Conservation (phyloP, 2,797 vertebrate species). For the Salarias fasciatus region DNA sequence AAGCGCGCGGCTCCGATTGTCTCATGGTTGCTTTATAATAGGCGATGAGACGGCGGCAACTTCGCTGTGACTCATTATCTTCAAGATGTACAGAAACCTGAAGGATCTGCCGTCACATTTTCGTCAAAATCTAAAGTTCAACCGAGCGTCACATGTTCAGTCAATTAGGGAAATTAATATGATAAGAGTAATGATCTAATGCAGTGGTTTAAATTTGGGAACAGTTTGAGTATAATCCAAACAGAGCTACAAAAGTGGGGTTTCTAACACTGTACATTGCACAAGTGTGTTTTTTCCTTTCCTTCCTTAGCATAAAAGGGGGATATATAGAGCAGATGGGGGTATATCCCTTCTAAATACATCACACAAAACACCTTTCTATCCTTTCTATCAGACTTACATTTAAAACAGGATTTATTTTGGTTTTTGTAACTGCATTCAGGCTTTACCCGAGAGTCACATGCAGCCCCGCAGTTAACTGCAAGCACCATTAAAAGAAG, state of each 20-base stretch:
- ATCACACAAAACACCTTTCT: conserved; percentile 15
- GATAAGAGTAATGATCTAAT: too few species aligned
- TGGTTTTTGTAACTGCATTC: too few species aligned
- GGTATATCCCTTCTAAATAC: background rate
- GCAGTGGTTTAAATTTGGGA: too few species aligned
- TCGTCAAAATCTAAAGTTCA: too few species aligned
- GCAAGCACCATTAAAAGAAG: conserved; percentile 44
- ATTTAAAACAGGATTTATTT: background rate
- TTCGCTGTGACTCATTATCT: conserved; percentile 13
- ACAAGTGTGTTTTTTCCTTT: too few species aligned
- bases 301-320: too few species aligned
- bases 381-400: background rate
- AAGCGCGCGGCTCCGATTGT: conserved; percentile 40
- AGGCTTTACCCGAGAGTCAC: conserved; percentile 4
- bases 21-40: conserved; percentile 46
- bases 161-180: too few species aligned
- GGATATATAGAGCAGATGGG: too few species aligned
- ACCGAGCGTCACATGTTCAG: too few species aligned
- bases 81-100: background rate
- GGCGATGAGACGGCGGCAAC: conserved; percentile 22
- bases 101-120: background rate
- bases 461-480: conserved; percentile 29
- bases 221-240: too few species aligned
- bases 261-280: too few species aligned
- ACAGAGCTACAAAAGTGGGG: too few species aligned